These are phyloP conservation scores for Reticulitermes lucifugus DNA, from an alignment of 2,888 invertebrate genomes.

Conservation along the genomic window DNA sequence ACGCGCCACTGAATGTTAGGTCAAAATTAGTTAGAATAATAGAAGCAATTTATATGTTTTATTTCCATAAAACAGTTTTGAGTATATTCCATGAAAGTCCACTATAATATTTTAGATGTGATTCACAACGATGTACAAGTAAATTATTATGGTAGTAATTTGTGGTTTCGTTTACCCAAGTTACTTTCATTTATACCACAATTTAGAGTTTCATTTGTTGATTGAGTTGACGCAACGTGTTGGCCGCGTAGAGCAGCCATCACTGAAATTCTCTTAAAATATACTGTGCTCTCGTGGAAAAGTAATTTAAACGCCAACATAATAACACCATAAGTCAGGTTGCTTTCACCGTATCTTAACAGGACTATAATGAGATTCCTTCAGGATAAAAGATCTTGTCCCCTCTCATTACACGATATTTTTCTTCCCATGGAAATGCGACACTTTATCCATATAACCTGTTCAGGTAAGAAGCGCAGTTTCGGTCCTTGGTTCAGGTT, in stretches of 20 bases:
- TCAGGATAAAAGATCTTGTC: background rate
- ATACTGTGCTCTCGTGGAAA: background rate
- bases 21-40: too few relatives aligned
- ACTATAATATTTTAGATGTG: background rate
- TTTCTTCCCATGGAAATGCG: background rate
- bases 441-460: background rate
- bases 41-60: too few relatives aligned
- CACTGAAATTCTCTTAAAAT: background rate
- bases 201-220: background rate
- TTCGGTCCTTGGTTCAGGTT: background rate
- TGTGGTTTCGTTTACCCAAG: slow-evolving; percentile 18
- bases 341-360: background rate
- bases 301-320: slow-evolving; percentile 6
- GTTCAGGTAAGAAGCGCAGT: background rate
- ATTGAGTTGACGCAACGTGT: background rate
- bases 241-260: background rate
- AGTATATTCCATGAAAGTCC: too few relatives aligned
- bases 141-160: background rate
- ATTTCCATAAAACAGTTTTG: too few relatives aligned
- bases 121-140: background rate
- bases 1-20: too few relatives aligned
- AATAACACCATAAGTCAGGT: background rate
- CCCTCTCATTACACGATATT: background rate
- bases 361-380: background rate
- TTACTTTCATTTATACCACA: background rate